A percentile compares a stretch with the other conserved stretches of the same genome.
phyloP scores from a whole-genome alignment of 2,797 vertebrate species.

The Sylvilagus floridanus region DNA sequence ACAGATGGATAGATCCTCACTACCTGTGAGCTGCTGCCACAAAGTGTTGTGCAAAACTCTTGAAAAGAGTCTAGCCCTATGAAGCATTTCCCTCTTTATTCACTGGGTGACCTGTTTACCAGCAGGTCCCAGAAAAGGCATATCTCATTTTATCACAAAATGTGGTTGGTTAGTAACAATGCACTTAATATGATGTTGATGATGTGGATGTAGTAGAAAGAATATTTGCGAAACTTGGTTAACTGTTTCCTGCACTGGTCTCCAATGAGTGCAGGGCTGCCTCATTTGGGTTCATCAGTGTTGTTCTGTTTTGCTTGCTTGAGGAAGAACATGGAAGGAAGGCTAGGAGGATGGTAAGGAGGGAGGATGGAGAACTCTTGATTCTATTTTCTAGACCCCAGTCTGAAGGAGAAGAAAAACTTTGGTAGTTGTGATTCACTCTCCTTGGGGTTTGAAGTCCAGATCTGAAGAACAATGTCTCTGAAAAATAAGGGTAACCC shows the following conservation, averaged over 20 bases:
- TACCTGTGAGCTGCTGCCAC: not conserved
- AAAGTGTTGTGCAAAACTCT: not conserved
- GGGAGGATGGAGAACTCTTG: not conserved
- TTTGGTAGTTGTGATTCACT: not conserved
- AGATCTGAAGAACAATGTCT: conserved; percentile 23
- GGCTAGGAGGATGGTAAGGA: not conserved
- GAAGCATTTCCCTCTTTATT: not conserved
- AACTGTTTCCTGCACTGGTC: not conserved
- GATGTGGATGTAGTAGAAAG: not conserved
- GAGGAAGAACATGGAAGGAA: not conserved
- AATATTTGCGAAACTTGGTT: not conserved
- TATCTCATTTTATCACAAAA: not conserved
- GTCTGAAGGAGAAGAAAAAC: not conserved
- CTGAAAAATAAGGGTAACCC: conserved; percentile 37
- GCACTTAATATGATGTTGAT: not conserved
- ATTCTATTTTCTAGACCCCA: not conserved
- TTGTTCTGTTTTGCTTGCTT: not conserved
- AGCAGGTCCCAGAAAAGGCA: not conserved
- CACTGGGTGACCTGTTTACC: not conserved
- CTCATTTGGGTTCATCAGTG: not conserved
- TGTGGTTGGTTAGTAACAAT: not conserved
- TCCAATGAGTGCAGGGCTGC: not conserved
- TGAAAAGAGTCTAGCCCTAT: not conserved
- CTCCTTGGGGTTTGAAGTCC: conserved; percentile 11
- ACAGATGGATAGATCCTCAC: not conserved